Evolutionary conservation across 2,797 vertebrate genomes (phyloP), one percentile per base, ranked within the genome.

Genomic region (Mormyrus proboscirostris): DNA sequence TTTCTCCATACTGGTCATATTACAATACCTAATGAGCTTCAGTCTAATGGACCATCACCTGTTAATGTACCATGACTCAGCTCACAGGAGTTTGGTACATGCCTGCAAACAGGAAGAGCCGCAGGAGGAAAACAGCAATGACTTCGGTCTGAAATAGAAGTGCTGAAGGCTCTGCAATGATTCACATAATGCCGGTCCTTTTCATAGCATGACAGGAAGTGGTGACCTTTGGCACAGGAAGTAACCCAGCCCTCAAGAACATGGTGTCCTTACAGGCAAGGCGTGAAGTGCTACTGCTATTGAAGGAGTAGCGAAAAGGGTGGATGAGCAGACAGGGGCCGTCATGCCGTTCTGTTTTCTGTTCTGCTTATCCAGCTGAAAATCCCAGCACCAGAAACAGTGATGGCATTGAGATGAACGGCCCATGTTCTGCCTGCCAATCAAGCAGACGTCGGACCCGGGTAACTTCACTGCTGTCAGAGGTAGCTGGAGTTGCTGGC

Each of bases 11-110:
- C 50, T 7, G 25, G 85, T 12, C 50, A 57, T 53, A 86, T 86
- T 86, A 86, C 1, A 7, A 57, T 16, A 16, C 12, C 25, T 86
- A 86, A 86, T 86, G 85, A 41, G 85, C 4, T 86, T 59, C 51
- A 55, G 33, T 57, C 85, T 86, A 86, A 86, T 86, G 85, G 85
- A 19, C 25, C 85, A 57, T 86, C 51, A 38, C 29, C n/a, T 50
- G 16, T 25, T 86, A 86, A 86, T 86, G 85, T 22, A 57, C 51
- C 51, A 86, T 55, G 85, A 86, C 33, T 86, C 85, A 86, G 14
- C 85, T 53, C 51, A 12, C 19, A 53, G 47, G 9, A 53, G 49
- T 14, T 33, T 33, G 51, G 83, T 12, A 25, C 50, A 86, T 9
- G 25, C 10, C 50, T 25, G 83, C 83, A 51, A 86, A 41, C 85